Conservation (phyloP, 2,888 invertebrate genomes). For the Campoletis raptor region DNA sequence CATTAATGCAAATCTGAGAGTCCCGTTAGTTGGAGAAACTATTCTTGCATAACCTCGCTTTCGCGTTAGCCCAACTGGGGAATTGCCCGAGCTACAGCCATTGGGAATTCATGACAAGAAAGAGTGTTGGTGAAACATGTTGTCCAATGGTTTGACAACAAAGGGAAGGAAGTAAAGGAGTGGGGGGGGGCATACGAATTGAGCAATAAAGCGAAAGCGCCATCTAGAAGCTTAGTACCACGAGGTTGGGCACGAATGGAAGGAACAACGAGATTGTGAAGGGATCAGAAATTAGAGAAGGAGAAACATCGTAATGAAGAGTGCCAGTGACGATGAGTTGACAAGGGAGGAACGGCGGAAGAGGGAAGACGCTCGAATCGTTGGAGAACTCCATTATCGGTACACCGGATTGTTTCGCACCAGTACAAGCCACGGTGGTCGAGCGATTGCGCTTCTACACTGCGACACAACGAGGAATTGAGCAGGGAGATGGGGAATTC, state of each 20-base stretch:
- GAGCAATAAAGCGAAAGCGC: conserved; percentile 38
- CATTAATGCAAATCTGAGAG: conserved; percentile 7
- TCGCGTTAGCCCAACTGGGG: not conserved
- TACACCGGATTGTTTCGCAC: conserved; percentile 40
- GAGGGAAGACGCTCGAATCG: conserved; percentile 3
- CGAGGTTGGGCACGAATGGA: conserved; percentile 38
- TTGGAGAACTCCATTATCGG: conserved; percentile 33
- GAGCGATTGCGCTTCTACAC: conserved; percentile 40
- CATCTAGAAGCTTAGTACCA: conserved; percentile 28
- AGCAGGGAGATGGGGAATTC: conserved; percentile 47
- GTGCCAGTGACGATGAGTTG: conserved; percentile 14
- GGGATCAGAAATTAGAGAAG: conserved; percentile 16
- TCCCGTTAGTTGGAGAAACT: not conserved
- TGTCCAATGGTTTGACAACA: conserved; percentile 58
- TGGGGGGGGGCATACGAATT: conserved; percentile 1
- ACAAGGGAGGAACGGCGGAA: conserved; percentile 2
- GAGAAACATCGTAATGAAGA: not conserved
- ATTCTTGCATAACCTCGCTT: not conserved
- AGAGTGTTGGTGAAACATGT: conserved; percentile 13
- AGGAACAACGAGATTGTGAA: conserved; percentile 17
- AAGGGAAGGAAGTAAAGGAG: conserved; percentile 10
- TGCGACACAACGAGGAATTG: conserved; percentile 27
- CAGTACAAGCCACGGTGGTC: conserved; percentile 37
- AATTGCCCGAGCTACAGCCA: not conserved
- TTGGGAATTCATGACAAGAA: not conserved